Base-by-base conservation (phyloP, 2,888 invertebrate genomes). In the Eubasilissa splendida region DNA sequence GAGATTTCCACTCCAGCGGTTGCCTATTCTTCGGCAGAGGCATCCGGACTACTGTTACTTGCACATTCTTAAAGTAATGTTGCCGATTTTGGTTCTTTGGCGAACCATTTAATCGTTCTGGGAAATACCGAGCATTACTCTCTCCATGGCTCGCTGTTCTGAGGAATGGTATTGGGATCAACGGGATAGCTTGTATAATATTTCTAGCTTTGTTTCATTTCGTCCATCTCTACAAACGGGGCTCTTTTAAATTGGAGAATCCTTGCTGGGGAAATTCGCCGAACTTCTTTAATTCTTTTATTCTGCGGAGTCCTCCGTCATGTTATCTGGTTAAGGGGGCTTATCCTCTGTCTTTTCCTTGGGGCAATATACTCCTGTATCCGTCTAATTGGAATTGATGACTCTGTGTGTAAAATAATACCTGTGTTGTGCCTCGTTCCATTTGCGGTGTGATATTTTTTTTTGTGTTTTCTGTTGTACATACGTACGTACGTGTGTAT, bases 211-310 rank as follows among this genome's bases (percentile, higher is more conserved):
- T 75, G 22, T 53, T 58, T 63, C 22, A 54, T 79, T 54, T 79
- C 59, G 22, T 66, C 52, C 65, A 54, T 53, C 63, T 78, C 33
- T 65, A 58, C 60, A 58, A 53, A 54, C 56, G 52, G 22, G 33
- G 56, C 73, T 77, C 68, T 7, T 80, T 73, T 71, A 8, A 66
- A 66, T 66, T 53, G 59, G 56, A 14, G 14, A 54, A 74, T 77
- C 58, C 60, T 73, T 56, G 65, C 68, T 58, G 14, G 33, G 68
- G 42, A 74, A 77, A 77, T 80, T 77, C 77, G 56, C 42, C 63
- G 65, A 74, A 82, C 82, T 75, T 79, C 76, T 80, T 71, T 75
- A 80, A 82, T 80, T 82, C 82, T 80, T 78, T 75, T 73, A 76
- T 76, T 74, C 52, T 12, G 22, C 42, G 63, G 58, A 73, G 77